These are phyloP conservation scores for Petrolisthes cinctipes DNA, from an alignment of 2,888 invertebrate genomes.

Conservation along the genomic window DNA sequence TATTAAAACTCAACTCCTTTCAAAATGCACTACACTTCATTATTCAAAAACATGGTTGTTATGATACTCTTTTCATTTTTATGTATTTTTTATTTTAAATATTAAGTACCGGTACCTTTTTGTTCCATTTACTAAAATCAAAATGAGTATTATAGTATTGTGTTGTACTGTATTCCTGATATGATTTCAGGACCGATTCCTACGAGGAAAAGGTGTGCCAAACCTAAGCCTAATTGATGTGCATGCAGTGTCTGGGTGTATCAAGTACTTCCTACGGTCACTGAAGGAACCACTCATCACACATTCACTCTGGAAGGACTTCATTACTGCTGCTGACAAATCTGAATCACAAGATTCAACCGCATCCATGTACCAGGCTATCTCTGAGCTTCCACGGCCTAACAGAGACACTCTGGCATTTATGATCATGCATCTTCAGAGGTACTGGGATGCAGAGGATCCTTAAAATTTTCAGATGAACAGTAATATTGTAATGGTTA, in stretches of 20 bases:
- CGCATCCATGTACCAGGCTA: slow-evolving; percentile 79
- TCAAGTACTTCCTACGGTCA: slow-evolving; percentile 93
- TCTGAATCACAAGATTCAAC: slow-evolving; percentile 75
- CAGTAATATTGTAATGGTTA: too few relatives aligned
- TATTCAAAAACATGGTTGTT: too few relatives aligned
- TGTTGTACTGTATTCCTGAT: not conserved
- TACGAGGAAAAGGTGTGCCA: slow-evolving; percentile 87
- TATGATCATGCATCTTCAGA: slow-evolving; percentile 89
- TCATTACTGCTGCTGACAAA: slow-evolving; percentile 78
- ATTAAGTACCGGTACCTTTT: not conserved
- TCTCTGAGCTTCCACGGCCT: slow-evolving; percentile 88
- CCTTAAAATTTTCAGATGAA: too few relatives aligned
- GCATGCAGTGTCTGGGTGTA: slow-evolving; percentile 90
- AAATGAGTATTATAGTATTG: not conserved
- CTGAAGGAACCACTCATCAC: slow-evolving; percentile 92
- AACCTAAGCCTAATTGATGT: slow-evolving; percentile 79
- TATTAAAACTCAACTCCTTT: too few relatives aligned
- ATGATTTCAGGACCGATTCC: slow-evolving; percentile 79
- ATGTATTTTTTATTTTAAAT: not conserved
- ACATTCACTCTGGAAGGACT: slow-evolving; percentile 83
- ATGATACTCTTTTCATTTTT: too few relatives aligned
- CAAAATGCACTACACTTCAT: too few relatives aligned
- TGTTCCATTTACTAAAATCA: not conserved
- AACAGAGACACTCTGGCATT: slow-evolving; percentile 96
- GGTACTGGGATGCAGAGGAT: slow-evolving; percentile 71